These are phyloP conservation scores for Progne subis DNA, from an alignment of 2,113 vertebrate genomes.

Conservation along the genomic window DNA sequence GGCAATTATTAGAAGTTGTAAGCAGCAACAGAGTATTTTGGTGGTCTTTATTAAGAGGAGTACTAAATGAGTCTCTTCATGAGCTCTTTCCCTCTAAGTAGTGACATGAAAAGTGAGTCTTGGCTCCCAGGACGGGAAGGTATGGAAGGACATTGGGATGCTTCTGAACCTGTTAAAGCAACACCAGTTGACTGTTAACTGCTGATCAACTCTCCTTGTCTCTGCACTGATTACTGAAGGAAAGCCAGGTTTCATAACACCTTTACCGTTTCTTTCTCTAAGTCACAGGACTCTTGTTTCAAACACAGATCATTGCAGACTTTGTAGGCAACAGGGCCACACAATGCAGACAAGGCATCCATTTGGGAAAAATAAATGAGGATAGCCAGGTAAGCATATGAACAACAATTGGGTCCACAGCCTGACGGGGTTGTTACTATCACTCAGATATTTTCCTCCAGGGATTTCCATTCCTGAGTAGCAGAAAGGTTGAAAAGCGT, in stretches of 20 bases:
- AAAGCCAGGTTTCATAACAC: not conserved
- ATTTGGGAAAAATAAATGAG: not conserved
- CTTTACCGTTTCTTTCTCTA: not conserved
- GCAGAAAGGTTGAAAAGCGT: not conserved
- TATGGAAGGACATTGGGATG: not conserved
- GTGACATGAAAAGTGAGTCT: not conserved
- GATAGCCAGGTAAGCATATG: not conserved
- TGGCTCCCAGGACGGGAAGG: not conserved
- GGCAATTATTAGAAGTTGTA: not conserved
- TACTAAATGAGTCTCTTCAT: not conserved
- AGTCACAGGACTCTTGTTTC: not conserved
- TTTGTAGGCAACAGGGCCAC: not conserved
- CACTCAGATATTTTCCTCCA: not conserved
- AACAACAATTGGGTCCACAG: not conserved
- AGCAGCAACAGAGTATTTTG: not conserved
- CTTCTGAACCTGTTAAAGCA: not conserved
- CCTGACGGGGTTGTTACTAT: not conserved
- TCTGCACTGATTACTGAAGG: not conserved
- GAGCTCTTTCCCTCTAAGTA: not conserved
- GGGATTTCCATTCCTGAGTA: not conserved
- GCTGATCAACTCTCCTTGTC: not conserved
- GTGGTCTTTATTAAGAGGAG: not conserved
- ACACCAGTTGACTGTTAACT: not conserved
- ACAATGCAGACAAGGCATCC: not conserved
- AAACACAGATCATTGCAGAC: not conserved